A percentile compares a stretch with the other conserved stretches of the same genome.
These are phyloP conservation scores for Eupeodes luniger DNA, from an alignment of 2,888 invertebrate genomes.

Conservation along the genomic window DNA sequence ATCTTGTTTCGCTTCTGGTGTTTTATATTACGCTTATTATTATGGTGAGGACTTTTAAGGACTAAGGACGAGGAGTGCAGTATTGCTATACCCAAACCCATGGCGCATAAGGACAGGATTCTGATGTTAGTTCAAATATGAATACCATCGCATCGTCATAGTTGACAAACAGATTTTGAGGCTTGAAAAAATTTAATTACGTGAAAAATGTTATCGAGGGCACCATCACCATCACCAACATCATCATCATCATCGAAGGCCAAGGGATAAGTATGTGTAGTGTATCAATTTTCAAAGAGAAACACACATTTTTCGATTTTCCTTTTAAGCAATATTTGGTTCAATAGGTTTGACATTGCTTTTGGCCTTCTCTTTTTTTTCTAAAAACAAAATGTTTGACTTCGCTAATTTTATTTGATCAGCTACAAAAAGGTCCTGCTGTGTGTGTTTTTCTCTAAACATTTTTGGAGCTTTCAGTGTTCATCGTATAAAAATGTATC, in stretches of 20 bases:
- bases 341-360: slow-evolving; percentile 58
- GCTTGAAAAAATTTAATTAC: slow-evolving; percentile 59
- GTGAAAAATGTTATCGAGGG: slow-evolving; percentile 39
- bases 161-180: slow-evolving; percentile 37
- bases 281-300: slow-evolving; percentile 1
- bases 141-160: slow-evolving; percentile 5
- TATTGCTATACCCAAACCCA: background rate
- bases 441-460: background rate
- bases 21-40: slow-evolving; percentile 59
- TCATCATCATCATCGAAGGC: slow-evolving; percentile 21
- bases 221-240: slow-evolving; percentile 6
- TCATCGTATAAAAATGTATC: slow-evolving; percentile 15
- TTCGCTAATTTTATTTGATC: slow-evolving; percentile 61
- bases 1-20: slow-evolving; percentile 55
- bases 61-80: slow-evolving; percentile 6
- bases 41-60: slow-evolving; percentile 18
- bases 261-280: slow-evolving; percentile 49
- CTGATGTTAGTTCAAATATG: slow-evolving; percentile 22
- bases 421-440: slow-evolving; percentile 26
- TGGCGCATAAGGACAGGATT: slow-evolving; percentile 17
- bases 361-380: slow-evolving; percentile 19
- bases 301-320: slow-evolving; percentile 7
- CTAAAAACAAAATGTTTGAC: slow-evolving; percentile 36
- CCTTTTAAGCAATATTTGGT: slow-evolving; percentile 41
- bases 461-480: background rate